These are phyloP conservation scores for Rhabdomys pumilio DNA, from an alignment of 2,797 vertebrate species.

Conservation along the genomic window DNA sequence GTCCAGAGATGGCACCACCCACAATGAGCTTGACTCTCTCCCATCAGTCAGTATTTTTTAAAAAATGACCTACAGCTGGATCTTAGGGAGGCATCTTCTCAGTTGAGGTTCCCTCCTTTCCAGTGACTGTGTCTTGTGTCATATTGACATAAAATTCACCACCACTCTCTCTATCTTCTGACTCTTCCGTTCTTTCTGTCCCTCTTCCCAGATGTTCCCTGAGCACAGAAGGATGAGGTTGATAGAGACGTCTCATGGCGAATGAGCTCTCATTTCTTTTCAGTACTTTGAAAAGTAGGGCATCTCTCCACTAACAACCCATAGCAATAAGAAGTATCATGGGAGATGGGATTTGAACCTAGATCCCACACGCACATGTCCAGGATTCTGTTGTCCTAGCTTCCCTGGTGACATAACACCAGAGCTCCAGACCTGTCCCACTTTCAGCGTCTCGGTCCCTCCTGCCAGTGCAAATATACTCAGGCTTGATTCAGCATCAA, in stretches of 20 bases:
- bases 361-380: background rate
- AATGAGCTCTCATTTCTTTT: background rate
- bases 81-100: background rate
- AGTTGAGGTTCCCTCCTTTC: background rate
- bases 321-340: background rate
- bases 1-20: background rate
- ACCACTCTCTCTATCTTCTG: background rate
- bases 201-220: background rate
- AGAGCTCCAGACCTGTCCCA: background rate
- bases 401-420: background rate
- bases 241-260: background rate
- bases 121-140: background rate
- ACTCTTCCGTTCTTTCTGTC: background rate
- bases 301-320: background rate
- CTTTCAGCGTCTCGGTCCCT: background rate
- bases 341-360: background rate
- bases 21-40: background rate
- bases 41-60: background rate
- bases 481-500: conserved; percentile 8
- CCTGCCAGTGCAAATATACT: background rate
- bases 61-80: background rate
- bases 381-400: background rate
- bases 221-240: background rate
- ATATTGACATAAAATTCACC: background rate
- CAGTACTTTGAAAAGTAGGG: background rate